These are phyloP conservation scores for Psilopsiagon aymara DNA, from an alignment of 2,113 vertebrate genomes.

Conservation along the genomic window DNA sequence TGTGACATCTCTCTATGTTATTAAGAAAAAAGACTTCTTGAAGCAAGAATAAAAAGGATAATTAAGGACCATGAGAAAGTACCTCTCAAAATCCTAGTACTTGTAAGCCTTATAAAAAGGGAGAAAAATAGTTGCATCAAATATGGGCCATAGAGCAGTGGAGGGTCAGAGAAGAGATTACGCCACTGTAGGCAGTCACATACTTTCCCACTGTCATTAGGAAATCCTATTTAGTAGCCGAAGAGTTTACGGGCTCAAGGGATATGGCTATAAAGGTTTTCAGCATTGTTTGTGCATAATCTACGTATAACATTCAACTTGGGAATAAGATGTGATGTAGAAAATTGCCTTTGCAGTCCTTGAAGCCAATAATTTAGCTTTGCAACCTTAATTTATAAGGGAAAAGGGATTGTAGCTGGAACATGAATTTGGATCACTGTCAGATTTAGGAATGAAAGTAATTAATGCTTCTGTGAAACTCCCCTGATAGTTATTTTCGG, in stretches of 20 bases:
- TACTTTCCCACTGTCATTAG: not conserved
- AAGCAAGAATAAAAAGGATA: not conserved
- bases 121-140: not conserved
- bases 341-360: conserved; percentile 65
- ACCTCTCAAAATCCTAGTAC: not conserved
- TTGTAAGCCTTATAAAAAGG: not conserved
- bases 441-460: conserved; percentile 70
- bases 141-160: not conserved
- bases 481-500: conserved; percentile 68
- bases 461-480: conserved; percentile 71
- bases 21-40: not conserved
- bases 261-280: conserved; percentile 20
- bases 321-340: conserved; percentile 68
- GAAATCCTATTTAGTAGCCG: conserved; percentile 43
- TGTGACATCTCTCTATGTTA: not conserved
- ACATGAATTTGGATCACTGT: conserved; percentile 65
- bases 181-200: not conserved
- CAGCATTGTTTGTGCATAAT: conserved; percentile 66
- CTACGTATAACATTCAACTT: conserved; percentile 50
- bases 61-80: not conserved
- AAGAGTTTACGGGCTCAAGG: conserved; percentile 43
- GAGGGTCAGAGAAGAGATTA: not conserved
- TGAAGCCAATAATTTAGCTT: conserved; percentile 69
- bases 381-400: conserved; percentile 69
- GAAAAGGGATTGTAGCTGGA: conserved; percentile 59